Evolutionary conservation across 2,888 invertebrate genomes (phyloP).

Genomic region (Epinotia nisella): DNA sequence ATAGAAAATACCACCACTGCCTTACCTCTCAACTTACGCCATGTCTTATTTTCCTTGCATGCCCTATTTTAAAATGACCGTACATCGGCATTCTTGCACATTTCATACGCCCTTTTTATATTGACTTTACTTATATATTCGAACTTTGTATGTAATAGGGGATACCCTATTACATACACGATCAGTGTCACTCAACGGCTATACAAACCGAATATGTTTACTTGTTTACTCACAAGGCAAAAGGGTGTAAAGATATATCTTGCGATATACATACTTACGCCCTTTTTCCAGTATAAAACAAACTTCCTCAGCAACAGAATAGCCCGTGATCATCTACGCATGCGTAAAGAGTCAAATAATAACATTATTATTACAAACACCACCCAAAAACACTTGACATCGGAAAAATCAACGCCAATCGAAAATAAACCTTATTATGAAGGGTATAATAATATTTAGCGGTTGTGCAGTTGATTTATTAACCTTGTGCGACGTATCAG

Average conservation of each 20-base stretch:
- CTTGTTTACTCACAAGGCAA: slow-evolving; percentile 41
- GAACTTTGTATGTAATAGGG: slow-evolving; percentile 33
- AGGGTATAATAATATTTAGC: background rate
- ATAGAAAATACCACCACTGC: background rate
- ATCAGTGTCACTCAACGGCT: slow-evolving; percentile 51
- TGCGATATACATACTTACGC: background rate
- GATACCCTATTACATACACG: slow-evolving; percentile 37
- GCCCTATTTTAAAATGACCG: background rate
- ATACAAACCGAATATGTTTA: slow-evolving; percentile 65
- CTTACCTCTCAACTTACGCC: background rate
- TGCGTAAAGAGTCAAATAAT: slow-evolving; percentile 76
- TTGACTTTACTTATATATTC: slow-evolving; percentile 24
- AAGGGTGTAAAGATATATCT: background rate
- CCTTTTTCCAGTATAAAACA: slow-evolving; percentile 5
- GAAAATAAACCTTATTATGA: slow-evolving; percentile 52
- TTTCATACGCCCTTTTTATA: background rate
- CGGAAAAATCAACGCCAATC: slow-evolving; percentile 15
- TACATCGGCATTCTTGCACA: background rate
- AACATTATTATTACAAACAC: slow-evolving; percentile 57
- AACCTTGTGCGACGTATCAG: slow-evolving; percentile 57
- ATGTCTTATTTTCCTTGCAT: slow-evolving; percentile 7
- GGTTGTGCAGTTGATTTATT: slow-evolving; percentile 36
- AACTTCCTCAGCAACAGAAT: slow-evolving; percentile 69
- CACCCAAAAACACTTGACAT: slow-evolving; percentile 2
- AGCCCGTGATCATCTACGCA: slow-evolving; percentile 78